Evolutionary conservation across 2,113 vertebrate species (phyloP), one percentile per base, ranked within the genome.

Genomic region (Patagioenas fasciata): DNA sequence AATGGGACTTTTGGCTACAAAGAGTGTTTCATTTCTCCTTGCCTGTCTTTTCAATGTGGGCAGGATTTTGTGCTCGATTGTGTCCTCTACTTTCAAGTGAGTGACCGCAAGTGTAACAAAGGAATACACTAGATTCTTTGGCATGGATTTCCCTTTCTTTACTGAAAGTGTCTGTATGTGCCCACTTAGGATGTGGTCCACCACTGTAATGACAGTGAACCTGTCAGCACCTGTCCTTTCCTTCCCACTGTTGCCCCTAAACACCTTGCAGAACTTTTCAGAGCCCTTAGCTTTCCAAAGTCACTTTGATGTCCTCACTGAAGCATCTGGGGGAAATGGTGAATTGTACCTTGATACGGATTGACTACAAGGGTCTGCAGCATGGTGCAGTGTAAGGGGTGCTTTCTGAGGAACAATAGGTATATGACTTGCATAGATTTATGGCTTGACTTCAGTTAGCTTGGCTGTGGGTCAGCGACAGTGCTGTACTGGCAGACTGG

Each of bases 361-460:
- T 38, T 38, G 34, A 40, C 64, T 34, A 34, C 40, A 72, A 56
- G 72, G 14, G 8, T 31, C 64, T 65, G 34, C 31, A 56, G 17
- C 1, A 1, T 11, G 5, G 47, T 24, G n/a, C 69, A 64, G 48
- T 1, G 1, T 47, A 20, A 42, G 12, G 38, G 17, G 6, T 66
- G 28, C 19, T 71, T 88, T 85, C 74, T 56, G 53, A 51, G 71
- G 56, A 75, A 7, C 34, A 67, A 9, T 32, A 82, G 34, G 11
- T 40, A 1, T 44, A 15, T 67, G 42, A 16, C 42, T 67, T 91
- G 42, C 42, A 44, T 44, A 44, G 42, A 19, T 77, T 67, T 64
- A 60, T 16, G 60, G 34, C 25, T 79, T 82, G 53, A 14, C 61
- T 64, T 78, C 23, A 26, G 18, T 42, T 57, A 57, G 8, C 25